Conservation (phyloP, 2,888 invertebrate species). For the Lamellibrachia satsuma region DNA sequence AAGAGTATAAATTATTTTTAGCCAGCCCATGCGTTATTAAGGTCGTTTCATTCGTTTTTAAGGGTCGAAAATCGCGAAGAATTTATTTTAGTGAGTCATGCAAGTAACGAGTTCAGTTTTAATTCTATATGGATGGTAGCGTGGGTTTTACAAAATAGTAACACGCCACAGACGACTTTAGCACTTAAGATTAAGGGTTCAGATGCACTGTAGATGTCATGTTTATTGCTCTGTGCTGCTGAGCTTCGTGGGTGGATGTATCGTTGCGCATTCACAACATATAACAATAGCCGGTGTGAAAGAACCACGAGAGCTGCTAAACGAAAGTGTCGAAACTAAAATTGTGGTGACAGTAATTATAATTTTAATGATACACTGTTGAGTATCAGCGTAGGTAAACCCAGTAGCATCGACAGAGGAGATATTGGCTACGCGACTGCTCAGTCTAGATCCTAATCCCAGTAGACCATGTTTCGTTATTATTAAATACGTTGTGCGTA, state of each 20-base stretch:
- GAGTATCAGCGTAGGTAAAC: not conserved
- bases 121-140: no score
- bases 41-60: not conserved
- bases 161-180: no score
- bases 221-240: not conserved
- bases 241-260: not conserved
- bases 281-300: not conserved
- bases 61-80: not conserved
- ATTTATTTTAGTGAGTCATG: not conserved
- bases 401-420: not conserved
- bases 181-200: no score
- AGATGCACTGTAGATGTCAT: no score
- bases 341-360: not conserved
- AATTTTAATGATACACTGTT: not conserved
- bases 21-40: not conserved
- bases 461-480: not conserved
- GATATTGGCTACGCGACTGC: not conserved
- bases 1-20: not conserved
- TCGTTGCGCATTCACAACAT: not conserved
- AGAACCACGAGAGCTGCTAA: not conserved
- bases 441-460: not conserved
- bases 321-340: not conserved
- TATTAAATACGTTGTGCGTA: no score
- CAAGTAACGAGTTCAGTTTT: not conserved
- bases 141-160: no score